Evolutionary conservation across 2,797 vertebrate species (phyloP), one percentile per base, ranked within the genome.

Genomic region (Spinibarbus caldwelli): DNA sequence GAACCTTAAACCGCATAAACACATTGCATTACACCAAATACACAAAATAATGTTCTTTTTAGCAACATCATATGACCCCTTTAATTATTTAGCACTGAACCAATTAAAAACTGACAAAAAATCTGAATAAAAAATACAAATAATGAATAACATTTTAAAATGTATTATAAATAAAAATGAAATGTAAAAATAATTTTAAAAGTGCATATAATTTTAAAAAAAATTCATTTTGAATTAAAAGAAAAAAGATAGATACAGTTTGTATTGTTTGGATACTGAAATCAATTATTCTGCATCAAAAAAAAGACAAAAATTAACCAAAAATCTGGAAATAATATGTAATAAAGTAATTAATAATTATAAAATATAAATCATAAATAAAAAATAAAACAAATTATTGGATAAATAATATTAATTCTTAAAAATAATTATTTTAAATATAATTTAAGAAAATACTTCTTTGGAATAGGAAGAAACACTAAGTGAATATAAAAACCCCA

Each of bases 381-480:
- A 49, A 3, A 66, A 66, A 23, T 21, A 19, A 36, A 36, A 12
- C n/a, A 52, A 21, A 52, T 3, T 14, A 29, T 62, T 29, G 2
- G n/a, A 31, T 64, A 59, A 68, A 68, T 23, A 3, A 2, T 41
- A 70, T 23, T 6, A 17, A 17, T 29, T 0, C 4, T 59, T 59
- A 2, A 14, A n/a, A 47, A 47, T 2, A 10, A 31, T 29, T 49
- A 6, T 31, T 31, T 64, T 17, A 64, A 64, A 17, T 15, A 17
- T 31, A 64, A 17, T 31, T 5, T 11, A 26, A n/a, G 12, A 12
- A 64, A 3, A n/a, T n/a, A n/a, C n/a, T n/a, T n/a, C n/a, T n/a
- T 52, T 68, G 17, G 4, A 97, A 96, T 93, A 90, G 94, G 89
- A 41, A 78, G 38, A 71, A 34, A 66, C 10, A 47, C 0, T 7